Evolutionary conservation across 2,888 invertebrate species (phyloP).

Genomic region (Arctia plantaginis): DNA sequence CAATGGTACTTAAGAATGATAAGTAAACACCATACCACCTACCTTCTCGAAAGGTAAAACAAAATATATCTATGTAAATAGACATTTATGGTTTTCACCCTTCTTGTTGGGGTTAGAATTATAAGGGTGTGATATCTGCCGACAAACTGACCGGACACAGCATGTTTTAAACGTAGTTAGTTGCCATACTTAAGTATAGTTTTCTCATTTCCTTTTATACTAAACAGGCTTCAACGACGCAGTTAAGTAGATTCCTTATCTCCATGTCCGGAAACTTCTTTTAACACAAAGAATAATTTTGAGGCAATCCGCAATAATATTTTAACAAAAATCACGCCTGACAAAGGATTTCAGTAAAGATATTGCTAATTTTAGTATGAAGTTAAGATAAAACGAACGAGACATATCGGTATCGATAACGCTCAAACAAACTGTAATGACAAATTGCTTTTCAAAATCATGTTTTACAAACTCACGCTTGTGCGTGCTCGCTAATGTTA

Average conservation of each 20-base stretch:
- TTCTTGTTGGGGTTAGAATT: constrained; percentile 42
- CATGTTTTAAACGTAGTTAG: constrained; percentile 28
- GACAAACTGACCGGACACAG: constrained; percentile 29
- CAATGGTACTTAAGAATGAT: constrained; percentile 70
- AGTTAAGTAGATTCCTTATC: constrained; percentile 19
- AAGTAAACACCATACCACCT: constrained; percentile 67
- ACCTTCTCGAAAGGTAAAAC: constrained; percentile 58
- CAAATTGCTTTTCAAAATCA: constrained; percentile 55
- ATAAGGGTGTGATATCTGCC: constrained; percentile 40
- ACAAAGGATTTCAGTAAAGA: neutral
- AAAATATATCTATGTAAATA: constrained; percentile 61
- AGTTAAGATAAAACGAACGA: constrained; percentile 32
- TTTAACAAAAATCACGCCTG: neutral
- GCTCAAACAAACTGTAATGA: constrained; percentile 52
- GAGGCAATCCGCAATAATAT: neutral
- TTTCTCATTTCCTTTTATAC: constrained; percentile 63
- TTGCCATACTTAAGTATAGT: constrained; percentile 40
- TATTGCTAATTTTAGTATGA: constrained; percentile 18
- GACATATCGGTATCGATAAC: constrained; percentile 47
- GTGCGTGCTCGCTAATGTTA: constrained; percentile 49
- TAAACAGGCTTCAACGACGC: constrained; percentile 33
- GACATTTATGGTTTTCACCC: constrained; percentile 54
- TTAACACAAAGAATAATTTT: constrained; percentile 6
- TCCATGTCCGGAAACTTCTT: constrained; percentile 11
- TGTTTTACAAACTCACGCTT: constrained; percentile 49